Evolutionary conservation across 2,113 vertebrate species (phyloP).

Genomic region (Salvelinus sp.): DNA sequence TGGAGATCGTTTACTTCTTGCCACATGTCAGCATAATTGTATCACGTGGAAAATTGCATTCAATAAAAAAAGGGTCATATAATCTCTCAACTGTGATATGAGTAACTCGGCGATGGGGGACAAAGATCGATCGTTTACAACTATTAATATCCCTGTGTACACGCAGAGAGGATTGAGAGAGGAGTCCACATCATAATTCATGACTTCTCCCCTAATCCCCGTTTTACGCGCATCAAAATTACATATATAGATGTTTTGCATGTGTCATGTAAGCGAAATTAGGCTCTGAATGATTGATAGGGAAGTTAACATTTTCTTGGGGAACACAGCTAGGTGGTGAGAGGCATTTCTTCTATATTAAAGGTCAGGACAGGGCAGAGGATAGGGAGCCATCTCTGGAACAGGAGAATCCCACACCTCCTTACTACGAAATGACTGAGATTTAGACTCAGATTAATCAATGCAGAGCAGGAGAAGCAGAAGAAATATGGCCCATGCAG

Average conservation of each 20-base stretch:
- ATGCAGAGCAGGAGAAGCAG: not conserved
- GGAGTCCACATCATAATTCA: conserved; percentile 26
- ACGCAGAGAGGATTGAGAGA: not conserved
- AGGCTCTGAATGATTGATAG: conserved; percentile 66
- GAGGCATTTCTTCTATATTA: conserved; percentile 57
- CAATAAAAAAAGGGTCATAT: conserved; percentile 5
- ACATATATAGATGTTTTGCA: conserved; percentile 53
- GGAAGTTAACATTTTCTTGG: conserved; percentile 40
- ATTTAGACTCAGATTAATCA: conserved; percentile 6
- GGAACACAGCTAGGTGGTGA: conserved; percentile 32
- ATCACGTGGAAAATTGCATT: conserved; percentile 30
- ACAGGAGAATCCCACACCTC: not conserved
- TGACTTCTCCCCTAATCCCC: conserved; percentile 20
- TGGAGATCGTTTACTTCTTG: conserved; percentile 9
- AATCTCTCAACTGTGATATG: not conserved
- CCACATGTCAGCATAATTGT: conserved; percentile 38
- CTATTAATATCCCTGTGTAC: conserved; percentile 26
- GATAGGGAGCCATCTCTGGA: not conserved
- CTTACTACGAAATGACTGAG: not conserved
- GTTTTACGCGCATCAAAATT: conserved; percentile 51
- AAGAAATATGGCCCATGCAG: not conserved
- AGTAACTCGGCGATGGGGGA: conserved; percentile 18
- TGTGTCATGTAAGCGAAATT: conserved; percentile 67
- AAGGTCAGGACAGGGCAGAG: conserved; percentile 26
- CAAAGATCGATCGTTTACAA: conserved; percentile 25